Base-by-base conservation (phyloP, 2,888 invertebrate species). In the Beris chalybata region DNA sequence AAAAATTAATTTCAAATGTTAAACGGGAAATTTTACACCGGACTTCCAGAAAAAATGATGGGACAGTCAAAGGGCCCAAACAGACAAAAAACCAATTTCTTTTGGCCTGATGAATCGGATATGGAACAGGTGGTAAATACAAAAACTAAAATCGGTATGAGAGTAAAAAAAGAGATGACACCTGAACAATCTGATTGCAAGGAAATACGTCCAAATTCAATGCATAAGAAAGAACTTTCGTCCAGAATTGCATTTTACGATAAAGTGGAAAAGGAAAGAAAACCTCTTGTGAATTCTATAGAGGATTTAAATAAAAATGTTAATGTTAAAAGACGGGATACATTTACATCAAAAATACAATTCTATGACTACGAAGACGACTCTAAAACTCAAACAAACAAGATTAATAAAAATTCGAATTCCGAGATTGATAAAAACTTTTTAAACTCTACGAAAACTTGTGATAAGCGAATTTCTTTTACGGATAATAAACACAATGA, bases 21-120 rank as follows among this genome's bases (percentile, higher is more conserved):
- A 64, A 81, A 81, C 67, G 80, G 81, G 66, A 81, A 81, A 72
- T 81, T 81, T 72, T 81, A 76, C 61, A 75, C 78, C 57, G 81
- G 81, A 5, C 72, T 81, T 68, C 76, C 81, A 64, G 77, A 78
- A 55, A 75, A 75, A 53, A 81, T 81, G 81, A 77, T 78, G 68
- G 77, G 77, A 5, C 63, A 52, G 11, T 53, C 61, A 9, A 72
- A 70, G 22, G 71, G 65, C 2, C 75, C 73, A 1, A 76, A 81
- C 72, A 79, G 80, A 3, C 76, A 77, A 66, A 75, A 77, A 68
- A 78, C 80, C 22, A 77, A 80, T 52, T 77, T 81, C 66, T 81
- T 78, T 70, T 81, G 81, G 81, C 81, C 81, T 0, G 79, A 81
- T 64, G 81, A 81, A 22, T 74, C 76, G 0, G 71, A 74, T 12